Base-by-base conservation (phyloP, 2,797 vertebrate species). In the Syncerus caffer region DNA sequence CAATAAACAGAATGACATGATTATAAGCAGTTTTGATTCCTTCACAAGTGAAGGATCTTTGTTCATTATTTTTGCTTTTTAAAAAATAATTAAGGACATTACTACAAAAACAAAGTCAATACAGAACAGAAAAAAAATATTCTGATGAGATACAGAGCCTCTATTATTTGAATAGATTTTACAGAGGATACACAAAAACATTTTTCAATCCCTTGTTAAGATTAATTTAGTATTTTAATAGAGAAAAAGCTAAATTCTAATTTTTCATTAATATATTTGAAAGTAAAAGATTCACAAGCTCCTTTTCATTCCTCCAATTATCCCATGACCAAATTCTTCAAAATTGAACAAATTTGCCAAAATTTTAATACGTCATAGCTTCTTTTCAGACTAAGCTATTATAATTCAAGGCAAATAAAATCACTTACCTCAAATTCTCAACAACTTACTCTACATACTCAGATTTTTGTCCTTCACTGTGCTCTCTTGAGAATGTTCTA, bases 221-320 rank as follows among this genome's bases (percentile, higher is more conserved):
- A 83, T 50, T 74, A 80, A 96, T 47, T 86, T 89, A 84, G 80
- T 23, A 93, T 87, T 96, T 95, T 76, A 84, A 87, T 29, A 50
- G 14, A 85, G 7, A 90, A 38, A 90, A 90, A 79, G 45, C 27
- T 90, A 92, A 79, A 89, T 85, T 95, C 14, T 67, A 80, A 50
- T 13, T 91, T 91, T 84, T 60, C 16, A 67, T 87, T 93, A 71
- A 84, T 64, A 60, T 78, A 88, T 90, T 74, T 78, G 47, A 19
- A 50, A 95, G 38, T 89, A 84, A 89, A 88, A 95, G 16, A 89
- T 25, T 93, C 67, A 95, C 13, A 97, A 80, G 25, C 38, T 89
- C 13, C 6, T 92, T 86, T 90, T 84, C 86, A 25, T 85, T 93
- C 31, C 62, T 95, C 96, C 86, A 90, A 84, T 96, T 96, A 80